A percentile compares a stretch with the other conserved stretches of the same genome.
Conservation (phyloP, 2,113 vertebrate species). For the Micronycteris hirsuta region DNA sequence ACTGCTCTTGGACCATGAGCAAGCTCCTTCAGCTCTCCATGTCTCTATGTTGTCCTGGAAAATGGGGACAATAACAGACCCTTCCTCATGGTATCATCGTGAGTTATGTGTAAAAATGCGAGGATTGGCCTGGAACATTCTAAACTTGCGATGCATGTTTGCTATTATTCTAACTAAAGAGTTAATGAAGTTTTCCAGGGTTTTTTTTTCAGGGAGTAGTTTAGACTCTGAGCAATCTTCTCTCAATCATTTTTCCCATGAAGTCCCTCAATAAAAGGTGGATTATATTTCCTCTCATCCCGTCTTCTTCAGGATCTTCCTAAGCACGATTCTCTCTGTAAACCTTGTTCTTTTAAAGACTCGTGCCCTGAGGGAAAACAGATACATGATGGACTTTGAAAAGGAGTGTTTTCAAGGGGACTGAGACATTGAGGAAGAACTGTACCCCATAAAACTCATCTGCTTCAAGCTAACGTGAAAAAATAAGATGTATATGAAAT, state of each 20-base stretch:
- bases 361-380: background rate
- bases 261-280: background rate
- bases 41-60: background rate
- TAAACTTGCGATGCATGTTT: background rate
- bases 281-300: background rate
- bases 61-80: background rate
- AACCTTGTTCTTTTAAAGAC: background rate
- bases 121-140: background rate
- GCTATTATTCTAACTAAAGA: background rate
- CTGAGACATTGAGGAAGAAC: background rate
- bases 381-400: background rate
- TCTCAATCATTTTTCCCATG: background rate
- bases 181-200: background rate
- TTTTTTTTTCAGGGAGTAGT: background rate
- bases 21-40: background rate
- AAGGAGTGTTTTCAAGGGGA: background rate
- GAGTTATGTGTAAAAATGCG: background rate
- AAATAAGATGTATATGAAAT: background rate
- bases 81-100: background rate
- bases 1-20: background rate
- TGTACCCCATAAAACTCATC: background rate
- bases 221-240: background rate
- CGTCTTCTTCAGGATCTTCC: background rate
- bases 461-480: background rate
- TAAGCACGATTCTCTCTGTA: background rate